A percentile compares a stretch with the other conserved stretches of the same genome.
phyloP scores from a whole-genome alignment of 1,140 invertebrate species.

The Bombus confusus region DNA sequence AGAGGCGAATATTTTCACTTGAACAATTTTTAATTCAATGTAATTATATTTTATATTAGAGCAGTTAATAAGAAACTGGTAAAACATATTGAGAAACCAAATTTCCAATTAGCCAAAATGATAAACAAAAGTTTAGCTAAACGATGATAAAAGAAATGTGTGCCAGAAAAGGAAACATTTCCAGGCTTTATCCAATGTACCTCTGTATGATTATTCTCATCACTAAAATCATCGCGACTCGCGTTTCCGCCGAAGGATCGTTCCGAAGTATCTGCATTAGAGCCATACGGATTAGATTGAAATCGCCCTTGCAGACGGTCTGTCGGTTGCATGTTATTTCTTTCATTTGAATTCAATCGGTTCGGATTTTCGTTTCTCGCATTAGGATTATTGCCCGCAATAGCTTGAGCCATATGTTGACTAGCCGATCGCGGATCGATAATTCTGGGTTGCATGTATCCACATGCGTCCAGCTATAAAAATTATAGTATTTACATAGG shows the following conservation, averaged over 20 bases:
- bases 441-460: slow-evolving; percentile 77
- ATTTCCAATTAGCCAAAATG: background rate
- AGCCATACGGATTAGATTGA: slow-evolving; percentile 32
- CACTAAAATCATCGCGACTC: slow-evolving; percentile 37
- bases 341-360: slow-evolving; percentile 6
- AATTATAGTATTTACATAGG: background rate
- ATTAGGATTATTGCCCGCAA: slow-evolving; percentile 30
- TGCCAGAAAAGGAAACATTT: background rate
- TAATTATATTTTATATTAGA: background rate
- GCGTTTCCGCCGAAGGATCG: slow-evolving; percentile 1
- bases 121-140: background rate
- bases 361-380: slow-evolving; percentile 29
- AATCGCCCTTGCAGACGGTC: slow-evolving; percentile 12
- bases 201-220: slow-evolving; percentile 68
- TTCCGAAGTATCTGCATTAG: slow-evolving; percentile 18
- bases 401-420: slow-evolving; percentile 63
- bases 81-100: background rate
- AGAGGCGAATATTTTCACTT: too few species aligned
- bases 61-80: too few species aligned
- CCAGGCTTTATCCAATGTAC: slow-evolving; percentile 43
- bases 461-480: slow-evolving; percentile 72
- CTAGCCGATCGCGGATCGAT: slow-evolving; percentile 70
- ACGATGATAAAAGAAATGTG: background rate
- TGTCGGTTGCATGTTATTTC: background rate
- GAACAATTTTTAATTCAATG: background rate